Evolutionary conservation across 2,888 invertebrate species (phyloP), one percentile per base, ranked within the genome.

Genomic region (Cetonia aurata): DNA sequence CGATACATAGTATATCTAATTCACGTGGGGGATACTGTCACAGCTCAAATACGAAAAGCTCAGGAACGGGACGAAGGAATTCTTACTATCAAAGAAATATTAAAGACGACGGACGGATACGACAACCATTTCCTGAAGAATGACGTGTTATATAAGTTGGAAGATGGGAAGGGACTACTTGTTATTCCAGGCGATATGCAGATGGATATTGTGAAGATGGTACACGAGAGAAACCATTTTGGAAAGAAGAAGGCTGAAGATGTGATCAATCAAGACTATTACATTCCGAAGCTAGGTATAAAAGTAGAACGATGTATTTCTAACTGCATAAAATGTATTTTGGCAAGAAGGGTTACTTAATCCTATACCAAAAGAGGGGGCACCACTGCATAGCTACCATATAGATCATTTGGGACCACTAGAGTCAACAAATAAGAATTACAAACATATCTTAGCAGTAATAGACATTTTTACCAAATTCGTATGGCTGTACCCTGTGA

Each of bases 391-490:
- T 37, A 77, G 75, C 0, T 78, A 75, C 53, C 79, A 80, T 56
- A 50, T 76, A 2, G 78, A 79, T 57, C 78, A 79, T 72, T 62
- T 77, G 41, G 79, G 79, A 53, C 77, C 78, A 10, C 48, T 78
- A 1, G 57, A 41, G 19, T 73, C 74, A 0, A 79, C 77, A 0
- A 72, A 72, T 17, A 79, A 79, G 48, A 73, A 69, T 53, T 79
- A 79, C 60, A 66, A 73, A 12, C 62, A 75, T 48, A 70, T 76
- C 9, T 72, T 76, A 10, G 71, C 66, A 6, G 72, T 80, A 3
- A 68, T 79, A 2, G 80, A 81, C 44, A 76, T 62, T 3, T 82
- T 80, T 62, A 74, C 79, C 0, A 81, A 82, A 68, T 82, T 80
- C 67, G 71, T 73, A 0, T 82, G 78, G 80, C 52, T 80, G 0